Evolutionary conservation across 2,113 vertebrate genomes (phyloP), one percentile per base, ranked within the genome.

Genomic region (Psephotus haematonotus): DNA sequence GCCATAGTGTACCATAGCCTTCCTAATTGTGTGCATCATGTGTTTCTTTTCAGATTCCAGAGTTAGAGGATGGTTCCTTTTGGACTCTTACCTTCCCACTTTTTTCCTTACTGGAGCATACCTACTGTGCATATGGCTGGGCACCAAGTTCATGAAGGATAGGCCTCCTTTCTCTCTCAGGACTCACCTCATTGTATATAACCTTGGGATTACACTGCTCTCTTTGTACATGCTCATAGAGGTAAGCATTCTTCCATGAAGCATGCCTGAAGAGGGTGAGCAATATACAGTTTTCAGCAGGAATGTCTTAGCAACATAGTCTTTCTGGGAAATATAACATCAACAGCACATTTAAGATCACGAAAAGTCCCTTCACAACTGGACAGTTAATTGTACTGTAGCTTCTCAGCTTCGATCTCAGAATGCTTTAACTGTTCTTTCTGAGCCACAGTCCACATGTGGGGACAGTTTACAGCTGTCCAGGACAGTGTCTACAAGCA

Each of bases 71-170:
- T 99, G 99, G 99, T 95, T 99, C 79, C 95, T 99, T 97, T 86
- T 99, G 98, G 99, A 99, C 92, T 99, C 99, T 50, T 99, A 98
- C 93, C 98, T 99, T 87, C 99, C 99, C 55, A 99, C 98, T 0
- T 97, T 99, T 92, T 94, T 93, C 62, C 97, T 99, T 25, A 99
- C 98, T 50, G 88, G 98, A 70, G 70, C 95, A 2, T 99, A 99
- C 91, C 95, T 99, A 68, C 96, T 99, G 63, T 97, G 95, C 64
- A 98, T 99, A 96, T 98, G 98, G 97, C 95, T 99, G 96, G 99
- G 99, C 75, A 98, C 97, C 93, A 98, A 94, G 41, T 98, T 98
- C 50, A 99, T 99, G 99, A 98, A 96, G 96, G 96, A 98, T 92
- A 98, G 98, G 71, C 97, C 98, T 67, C 98, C 98, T 19, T 98